Evolutionary conservation across 2,797 vertebrate genomes (phyloP).

Genomic region (Sus cebifrons): DNA sequence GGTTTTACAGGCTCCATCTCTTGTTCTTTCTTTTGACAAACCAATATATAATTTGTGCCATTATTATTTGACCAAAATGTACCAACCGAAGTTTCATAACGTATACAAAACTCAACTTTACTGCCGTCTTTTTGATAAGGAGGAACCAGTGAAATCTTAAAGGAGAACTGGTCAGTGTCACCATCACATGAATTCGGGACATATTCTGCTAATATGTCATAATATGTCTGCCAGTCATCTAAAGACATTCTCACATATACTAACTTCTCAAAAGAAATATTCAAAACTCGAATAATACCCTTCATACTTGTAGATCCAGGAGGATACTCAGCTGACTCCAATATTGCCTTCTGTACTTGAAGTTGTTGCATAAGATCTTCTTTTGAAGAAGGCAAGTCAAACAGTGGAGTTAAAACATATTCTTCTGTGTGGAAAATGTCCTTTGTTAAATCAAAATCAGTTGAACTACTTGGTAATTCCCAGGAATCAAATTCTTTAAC

Average conservation of each 20-base stretch:
- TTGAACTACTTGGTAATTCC: slow-evolving; percentile 87
- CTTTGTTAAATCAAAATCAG: slow-evolving; percentile 82
- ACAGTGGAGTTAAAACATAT: slow-evolving; percentile 93
- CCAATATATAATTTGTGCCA: slow-evolving; percentile 94
- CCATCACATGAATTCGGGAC: slow-evolving; percentile 96
- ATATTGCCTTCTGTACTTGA: slow-evolving; percentile 92
- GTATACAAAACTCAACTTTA: slow-evolving; percentile 96
- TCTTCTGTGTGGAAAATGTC: slow-evolving; percentile 91
- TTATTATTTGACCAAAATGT: slow-evolving; percentile 97
- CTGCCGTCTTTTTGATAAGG: slow-evolving; percentile 93
- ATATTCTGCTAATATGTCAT: slow-evolving; percentile 96
- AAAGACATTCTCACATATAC: slow-evolving; percentile 94
- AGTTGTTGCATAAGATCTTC: slow-evolving; percentile 94
- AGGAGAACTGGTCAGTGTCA: slow-evolving; percentile 96
- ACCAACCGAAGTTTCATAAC: slow-evolving; percentile 94
- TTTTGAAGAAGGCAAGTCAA: slow-evolving; percentile 92
- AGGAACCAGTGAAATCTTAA: slow-evolving; percentile 94
- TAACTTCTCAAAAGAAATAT: slow-evolving; percentile 95
- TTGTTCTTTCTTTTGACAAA: slow-evolving; percentile 94
- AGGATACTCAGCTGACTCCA: slow-evolving; percentile 94
- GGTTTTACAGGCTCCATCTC: slow-evolving; percentile 85
- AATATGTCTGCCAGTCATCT: slow-evolving; percentile 95
- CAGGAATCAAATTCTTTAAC: slow-evolving; percentile 96
- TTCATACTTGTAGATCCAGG: slow-evolving; percentile 93
- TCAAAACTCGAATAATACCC: slow-evolving; percentile 95